Evolutionary conservation across 2,113 vertebrate species (phyloP).

Genomic region (Apteryx mantelli): DNA sequence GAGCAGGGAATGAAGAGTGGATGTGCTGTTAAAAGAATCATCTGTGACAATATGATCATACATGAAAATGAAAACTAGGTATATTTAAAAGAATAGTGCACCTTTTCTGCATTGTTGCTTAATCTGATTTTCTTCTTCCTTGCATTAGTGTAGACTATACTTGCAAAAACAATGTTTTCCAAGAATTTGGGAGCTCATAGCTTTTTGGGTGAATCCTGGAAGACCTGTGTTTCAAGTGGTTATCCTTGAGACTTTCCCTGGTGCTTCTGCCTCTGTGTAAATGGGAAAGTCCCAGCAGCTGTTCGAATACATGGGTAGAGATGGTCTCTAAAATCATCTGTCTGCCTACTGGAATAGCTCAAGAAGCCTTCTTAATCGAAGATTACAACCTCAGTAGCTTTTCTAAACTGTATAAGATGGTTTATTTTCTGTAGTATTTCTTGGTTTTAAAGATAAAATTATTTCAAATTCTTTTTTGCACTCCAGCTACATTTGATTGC

Average conservation of each 20-base stretch:
- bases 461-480: not conserved
- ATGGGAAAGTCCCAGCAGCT: constrained; percentile 24
- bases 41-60: not conserved
- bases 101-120: not conserved
- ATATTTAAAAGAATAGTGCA: no score
- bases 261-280: not conserved
- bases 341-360: not conserved
- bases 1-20: not conserved
- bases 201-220: not conserved
- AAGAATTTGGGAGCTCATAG: rapidly evolving
- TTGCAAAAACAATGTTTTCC: not conserved
- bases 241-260: not conserved
- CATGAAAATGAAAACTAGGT: no score
- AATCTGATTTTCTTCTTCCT: not conserved
- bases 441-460: constrained; percentile 18
- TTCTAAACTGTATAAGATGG: not conserved
- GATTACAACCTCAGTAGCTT: not conserved
- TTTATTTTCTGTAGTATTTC: not conserved
- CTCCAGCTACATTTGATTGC: not conserved
- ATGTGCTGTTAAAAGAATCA: no score
- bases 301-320: constrained; percentile 47
- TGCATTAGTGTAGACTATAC: rapidly evolving
- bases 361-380: not conserved
- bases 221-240: rapidly evolving
- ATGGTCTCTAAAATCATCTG: constrained; percentile 54